Conservation (phyloP, 2,797 vertebrate genomes). For the Phrynocephalus vlangalii region DNA sequence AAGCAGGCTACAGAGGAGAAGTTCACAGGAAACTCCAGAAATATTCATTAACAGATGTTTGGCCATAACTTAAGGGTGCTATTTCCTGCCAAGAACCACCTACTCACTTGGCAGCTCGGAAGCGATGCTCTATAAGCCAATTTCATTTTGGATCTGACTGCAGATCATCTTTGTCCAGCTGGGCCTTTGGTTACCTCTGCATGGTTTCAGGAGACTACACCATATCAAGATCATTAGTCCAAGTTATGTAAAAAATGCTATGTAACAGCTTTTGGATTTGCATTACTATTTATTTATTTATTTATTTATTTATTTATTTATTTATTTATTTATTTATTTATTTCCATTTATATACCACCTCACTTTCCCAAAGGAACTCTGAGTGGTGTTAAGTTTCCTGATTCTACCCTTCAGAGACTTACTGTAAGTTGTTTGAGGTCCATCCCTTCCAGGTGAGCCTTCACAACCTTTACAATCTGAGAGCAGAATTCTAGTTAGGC, state of each 20-base stretch:
- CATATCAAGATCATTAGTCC: neutral
- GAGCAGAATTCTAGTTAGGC: neutral
- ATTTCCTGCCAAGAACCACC: conserved; percentile 22
- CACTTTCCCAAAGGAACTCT: too few species aligned
- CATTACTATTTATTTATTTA: neutral
- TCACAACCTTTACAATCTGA: neutral
- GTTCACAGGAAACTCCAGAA: conserved; percentile 5
- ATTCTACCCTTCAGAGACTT: neutral
- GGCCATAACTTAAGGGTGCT: neutral
- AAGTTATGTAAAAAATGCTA: neutral
- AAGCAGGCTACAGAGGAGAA: neutral
- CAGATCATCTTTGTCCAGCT: neutral
- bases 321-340: too few species aligned
- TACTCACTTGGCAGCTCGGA: conserved; percentile 27
- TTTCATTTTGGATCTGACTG: neutral
- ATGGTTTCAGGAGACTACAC: neutral
- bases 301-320: neutral
- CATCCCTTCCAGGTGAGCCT: neutral
- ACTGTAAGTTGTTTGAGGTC: neutral
- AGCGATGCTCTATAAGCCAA: conserved; percentile 1
- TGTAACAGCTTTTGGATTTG: neutral
- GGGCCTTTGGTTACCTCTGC: neutral
- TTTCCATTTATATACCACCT: too few species aligned
- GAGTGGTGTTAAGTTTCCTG: neutral
- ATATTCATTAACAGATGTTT: conserved; percentile 27